phyloP scores from a whole-genome alignment of 1,140 invertebrate species.

The Spodoptera litura region DNA sequence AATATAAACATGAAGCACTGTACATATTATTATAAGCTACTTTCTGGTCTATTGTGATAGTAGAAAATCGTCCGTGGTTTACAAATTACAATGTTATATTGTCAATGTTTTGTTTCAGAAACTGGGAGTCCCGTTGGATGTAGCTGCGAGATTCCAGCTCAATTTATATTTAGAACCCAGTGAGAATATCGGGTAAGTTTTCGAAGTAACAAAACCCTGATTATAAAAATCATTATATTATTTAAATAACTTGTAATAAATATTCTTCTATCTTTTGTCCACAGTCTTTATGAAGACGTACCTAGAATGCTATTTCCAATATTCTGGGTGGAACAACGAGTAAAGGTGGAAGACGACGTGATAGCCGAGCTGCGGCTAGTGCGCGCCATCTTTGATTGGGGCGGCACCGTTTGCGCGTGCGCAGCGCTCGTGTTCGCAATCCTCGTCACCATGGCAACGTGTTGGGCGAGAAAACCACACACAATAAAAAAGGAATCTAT shows the following conservation, averaged over 20 bases:
- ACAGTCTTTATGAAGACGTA: conserved; percentile 88
- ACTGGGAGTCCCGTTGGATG: conserved; percentile 91
- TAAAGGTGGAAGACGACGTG: conserved; percentile 85
- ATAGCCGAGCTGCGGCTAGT: conserved; percentile 77
- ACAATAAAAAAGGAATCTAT: conserved; percentile 59
- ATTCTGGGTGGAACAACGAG: conserved; percentile 92
- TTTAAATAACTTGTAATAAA: too few species aligned
- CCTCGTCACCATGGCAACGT: conserved; percentile 62
- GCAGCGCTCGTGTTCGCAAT: conserved; percentile 64
- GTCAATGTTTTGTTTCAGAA: conserved; percentile 83
- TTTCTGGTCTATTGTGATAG: neutral
- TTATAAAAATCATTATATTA: too few species aligned
- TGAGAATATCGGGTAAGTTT: conserved; percentile 87
- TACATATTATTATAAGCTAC: neutral
- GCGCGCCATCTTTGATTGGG: conserved; percentile 75
- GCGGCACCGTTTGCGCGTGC: conserved; percentile 69
- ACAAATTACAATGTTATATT: conserved; percentile 2
- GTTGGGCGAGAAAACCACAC: conserved; percentile 62
- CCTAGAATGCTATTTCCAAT: conserved; percentile 91
- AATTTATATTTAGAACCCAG: conserved; percentile 91
- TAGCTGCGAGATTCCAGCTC: conserved; percentile 91
- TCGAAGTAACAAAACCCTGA: too few species aligned
- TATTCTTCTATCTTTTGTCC: conserved; percentile 4
- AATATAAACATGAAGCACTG: too few species aligned
- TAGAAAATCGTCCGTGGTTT: too few species aligned